Evolutionary conservation across 2,888 invertebrate genomes (phyloP), one percentile per base, ranked within the genome.

Genomic region (Syrista parreyssii): DNA sequence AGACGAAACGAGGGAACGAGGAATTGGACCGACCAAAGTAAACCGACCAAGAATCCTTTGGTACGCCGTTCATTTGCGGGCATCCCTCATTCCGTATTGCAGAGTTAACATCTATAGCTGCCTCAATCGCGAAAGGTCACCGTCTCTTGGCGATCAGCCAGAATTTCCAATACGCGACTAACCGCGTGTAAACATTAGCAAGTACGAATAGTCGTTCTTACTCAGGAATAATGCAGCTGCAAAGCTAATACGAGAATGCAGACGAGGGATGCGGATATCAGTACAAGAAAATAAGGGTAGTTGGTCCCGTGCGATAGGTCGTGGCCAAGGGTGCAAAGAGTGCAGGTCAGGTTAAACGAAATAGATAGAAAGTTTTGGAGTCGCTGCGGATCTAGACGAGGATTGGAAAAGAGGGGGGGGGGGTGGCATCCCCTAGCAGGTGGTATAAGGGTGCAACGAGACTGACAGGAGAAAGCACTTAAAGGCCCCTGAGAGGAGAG

Each of bases 381-480:
- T 33, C 31, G 32, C 12, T 12, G 32, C 4, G n/a, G 33, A 35
- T 73, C 74, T 31, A 32, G n/a, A 33, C 6, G 1, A 15, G 74
- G 74, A 73, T 73, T 12, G 11, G 30, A 71, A 30, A 32, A 33
- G 12, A 11, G 35, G 6, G 9, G 4, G 23, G 35, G 31, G 9
- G 6, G 3, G 12, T 12, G 36, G 1, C 12, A n/a, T n/a, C 36
- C 12, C 36, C 4, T 15, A n/a, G n/a, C 11, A 15, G 74, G 12
- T 32, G n/a, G 30, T 15, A 2, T 12, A 15, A 11, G 23, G 35
- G n/a, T 34, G 74, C n/a, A 23, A 34, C 35, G 74, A 73, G 35
- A 73, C 74, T 73, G 74, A 73, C 86, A 87, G 82, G 81, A 84
- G 84, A 87, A 87, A 87, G 87, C 87, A 87, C 87, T 87, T 87